Percentiles rank a stretch among this genome's conserved stretches.
Conservation (phyloP, 1,140 invertebrate species). For the Cryptotermes secundus region DNA sequence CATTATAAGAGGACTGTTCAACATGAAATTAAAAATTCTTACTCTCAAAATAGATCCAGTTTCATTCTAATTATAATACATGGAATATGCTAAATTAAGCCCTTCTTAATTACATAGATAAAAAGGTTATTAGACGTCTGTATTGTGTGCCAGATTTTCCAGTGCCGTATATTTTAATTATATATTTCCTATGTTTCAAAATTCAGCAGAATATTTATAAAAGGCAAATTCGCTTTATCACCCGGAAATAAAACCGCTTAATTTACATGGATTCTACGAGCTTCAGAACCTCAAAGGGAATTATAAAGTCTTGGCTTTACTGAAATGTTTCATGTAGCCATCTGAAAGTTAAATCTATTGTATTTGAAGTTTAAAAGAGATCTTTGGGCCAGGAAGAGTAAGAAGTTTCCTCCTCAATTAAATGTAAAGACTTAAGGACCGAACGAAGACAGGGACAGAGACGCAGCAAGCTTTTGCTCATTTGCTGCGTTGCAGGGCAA, state of each 20-base stretch:
- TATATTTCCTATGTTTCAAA: neutral
- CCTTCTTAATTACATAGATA: neutral
- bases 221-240: too few species aligned
- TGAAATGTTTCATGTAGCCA: conserved; percentile 10
- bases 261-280: too few species aligned
- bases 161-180: neutral
- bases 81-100: neutral
- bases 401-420: conserved; percentile 9
- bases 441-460: neutral
- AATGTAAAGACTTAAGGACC: neutral
- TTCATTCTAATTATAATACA: neutral
- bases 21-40: neutral
- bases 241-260: too few species aligned
- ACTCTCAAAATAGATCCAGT: neutral
- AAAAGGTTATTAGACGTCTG: neutral
- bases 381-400: neutral
- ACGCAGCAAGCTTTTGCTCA: neutral
- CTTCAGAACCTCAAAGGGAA: too few species aligned
- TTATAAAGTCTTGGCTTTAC: neutral
- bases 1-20: neutral
- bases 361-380: neutral
- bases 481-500: neutral
- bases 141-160: neutral
- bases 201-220: too few species aligned
- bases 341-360: neutral